Base-by-base conservation (phyloP, 2,888 invertebrate genomes). In the Cheilosia pagana region DNA sequence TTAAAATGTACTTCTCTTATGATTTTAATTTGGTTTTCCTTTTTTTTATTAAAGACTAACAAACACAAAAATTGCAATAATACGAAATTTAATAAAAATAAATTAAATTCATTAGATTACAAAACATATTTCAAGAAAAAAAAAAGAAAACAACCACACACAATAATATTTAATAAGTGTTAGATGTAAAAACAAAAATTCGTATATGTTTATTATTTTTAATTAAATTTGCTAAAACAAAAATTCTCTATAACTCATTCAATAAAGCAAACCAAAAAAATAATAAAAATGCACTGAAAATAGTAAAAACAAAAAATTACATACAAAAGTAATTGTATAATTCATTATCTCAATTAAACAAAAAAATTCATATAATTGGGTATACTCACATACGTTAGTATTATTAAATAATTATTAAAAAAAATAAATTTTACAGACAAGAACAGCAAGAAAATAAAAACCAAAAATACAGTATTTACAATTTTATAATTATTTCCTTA, bases 271-370 rank as follows among this genome's bases (percentile, higher is more conserved):
- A 65, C n/a, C n/a, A 50, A 35, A 78, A 31, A 48, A 86, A 63
- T 70, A 78, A 59, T 81, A 78, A 77, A 81, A 77, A 82, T 88
- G 65, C 86, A 87, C 86, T 87, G 87, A 87, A 88, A 87, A 88
- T 79, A 88, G 86, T 53, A 75, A 88, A 85, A 88, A 70, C 87
- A 71, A 68, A 68, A 70, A 35, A 35, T 35, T 35, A 35, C 3
- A 35, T 79, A 87, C 81, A 82, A 87, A 70, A 87, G 67, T 70
- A 86, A 53, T 62, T 78, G 43, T 81, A 23, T 50, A 81, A 67
- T 76, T 85, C 85, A 85, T 85, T 81, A 81, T 85, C 85, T 85
- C 85, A 85, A 85, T 81, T 79, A 85, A 63, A 62, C 65, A 74
- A 60, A 78, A n/a, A 83, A 85, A 79, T 60, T 83, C 85, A 53